Percentiles rank a stretch among this genome's conserved stretches.
phyloP scores from a whole-genome alignment of 1,140 invertebrate species.

The Sesamia nonagrioides region DNA sequence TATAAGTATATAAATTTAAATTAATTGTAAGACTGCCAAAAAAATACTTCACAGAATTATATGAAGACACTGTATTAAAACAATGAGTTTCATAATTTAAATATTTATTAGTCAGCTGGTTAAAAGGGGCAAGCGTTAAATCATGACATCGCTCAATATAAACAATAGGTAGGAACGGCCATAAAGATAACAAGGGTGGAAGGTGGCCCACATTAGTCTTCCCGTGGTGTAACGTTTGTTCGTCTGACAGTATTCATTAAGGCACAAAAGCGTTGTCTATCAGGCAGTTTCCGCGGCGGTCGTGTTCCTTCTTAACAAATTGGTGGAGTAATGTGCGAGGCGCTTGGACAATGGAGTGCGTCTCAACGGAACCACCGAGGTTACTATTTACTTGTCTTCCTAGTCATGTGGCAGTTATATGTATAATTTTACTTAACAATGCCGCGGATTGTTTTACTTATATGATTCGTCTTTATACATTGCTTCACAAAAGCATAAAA shows the following conservation, averaged over 20 bases:
- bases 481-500: too few relatives aligned
- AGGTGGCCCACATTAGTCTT: conserved; percentile 75
- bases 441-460: background rate
- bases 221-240: conserved; percentile 71
- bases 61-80: background rate
- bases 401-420: conserved; percentile 9
- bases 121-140: conserved; percentile 58
- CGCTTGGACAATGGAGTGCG: conserved; percentile 64
- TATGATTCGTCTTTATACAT: too few relatives aligned
- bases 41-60: too few relatives aligned
- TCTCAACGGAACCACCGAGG: conserved; percentile 54
- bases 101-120: conserved; percentile 17
- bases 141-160: conserved; percentile 66
- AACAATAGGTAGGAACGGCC: conserved; percentile 66
- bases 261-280: conserved; percentile 80
- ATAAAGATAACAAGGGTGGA: conserved; percentile 75
- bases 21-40: too few relatives aligned
- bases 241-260: conserved; percentile 80
- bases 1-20: too few relatives aligned
- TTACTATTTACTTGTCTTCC: conserved; percentile 54
- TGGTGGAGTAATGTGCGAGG: conserved; percentile 67
- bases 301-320: conserved; percentile 71
- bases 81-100: conserved; percentile 12
- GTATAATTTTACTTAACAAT: conserved; percentile 9
- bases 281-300: conserved; percentile 71